Conservation (phyloP, 53 echinoderm and acorn worm species). For the Pentamera pediparva region DNA sequence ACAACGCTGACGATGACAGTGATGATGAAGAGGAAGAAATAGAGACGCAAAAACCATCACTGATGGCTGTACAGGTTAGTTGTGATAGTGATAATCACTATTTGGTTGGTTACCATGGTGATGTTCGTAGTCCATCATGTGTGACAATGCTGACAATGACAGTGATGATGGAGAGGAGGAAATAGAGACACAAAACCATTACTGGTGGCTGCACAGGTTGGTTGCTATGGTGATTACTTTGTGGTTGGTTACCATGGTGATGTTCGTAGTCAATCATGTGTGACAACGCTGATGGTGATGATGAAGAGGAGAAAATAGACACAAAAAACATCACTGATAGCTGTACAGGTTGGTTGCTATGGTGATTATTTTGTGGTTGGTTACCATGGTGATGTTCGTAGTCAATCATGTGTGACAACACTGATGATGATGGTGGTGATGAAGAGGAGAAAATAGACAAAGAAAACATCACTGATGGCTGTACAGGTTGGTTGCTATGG, state of each 20-base stretch:
- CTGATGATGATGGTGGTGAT: too few relatives aligned
- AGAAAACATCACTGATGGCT: conserved; percentile 79
- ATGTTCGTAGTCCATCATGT: neutral
- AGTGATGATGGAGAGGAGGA: too few relatives aligned
- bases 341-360: conserved; percentile 82
- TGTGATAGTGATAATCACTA: too few relatives aligned
- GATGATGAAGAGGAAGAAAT: conserved; percentile 90
- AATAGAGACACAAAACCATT: too few relatives aligned
- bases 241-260: too few relatives aligned
- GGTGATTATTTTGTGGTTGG: too few relatives aligned
- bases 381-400: too few relatives aligned
- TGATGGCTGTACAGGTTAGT: conserved; percentile 83
- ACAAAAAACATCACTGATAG: conserved; percentile 77
- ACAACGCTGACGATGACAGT: conserved; percentile 63
- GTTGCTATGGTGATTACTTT: too few relatives aligned
- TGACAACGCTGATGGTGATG: conserved; percentile 60
- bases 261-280: conserved; percentile 99
- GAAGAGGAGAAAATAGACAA: too few relatives aligned
- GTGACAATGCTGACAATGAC: neutral
- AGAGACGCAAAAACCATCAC: conserved; percentile 79
- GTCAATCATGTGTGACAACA: neutral
- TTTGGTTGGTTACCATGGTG: too few relatives aligned
- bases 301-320: conserved; percentile 80
- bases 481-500: conserved; percentile 83
- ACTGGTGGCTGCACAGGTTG: too few relatives aligned